These are phyloP conservation scores for Philaenus spumarius DNA, from an alignment of 1,140 invertebrate genomes.

Conservation along the genomic window DNA sequence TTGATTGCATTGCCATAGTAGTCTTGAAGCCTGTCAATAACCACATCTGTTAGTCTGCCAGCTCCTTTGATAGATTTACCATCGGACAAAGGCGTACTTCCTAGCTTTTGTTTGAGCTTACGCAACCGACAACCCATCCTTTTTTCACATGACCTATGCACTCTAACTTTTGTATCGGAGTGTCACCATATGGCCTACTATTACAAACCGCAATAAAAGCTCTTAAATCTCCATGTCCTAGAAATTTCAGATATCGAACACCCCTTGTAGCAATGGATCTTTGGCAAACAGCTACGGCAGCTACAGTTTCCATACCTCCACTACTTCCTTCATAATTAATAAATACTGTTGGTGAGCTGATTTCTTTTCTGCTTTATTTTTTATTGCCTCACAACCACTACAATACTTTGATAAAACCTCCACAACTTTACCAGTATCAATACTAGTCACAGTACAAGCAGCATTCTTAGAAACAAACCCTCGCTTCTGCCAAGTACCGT, in stretches of 20 bases:
- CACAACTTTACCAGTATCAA: no score
- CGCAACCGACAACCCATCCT: no score
- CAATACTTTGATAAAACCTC: conserved; percentile 21
- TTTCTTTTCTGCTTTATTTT: background rate
- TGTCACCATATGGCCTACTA: conserved; percentile 17
- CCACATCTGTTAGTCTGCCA: no score
- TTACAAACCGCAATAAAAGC: no score
- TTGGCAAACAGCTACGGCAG: conserved; percentile 24
- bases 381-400: conserved; percentile 6
- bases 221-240: conserved; percentile 24
- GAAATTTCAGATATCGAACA: conserved; percentile 21
- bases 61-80: no score
- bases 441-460: no score
- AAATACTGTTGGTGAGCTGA: conserved; percentile 10
- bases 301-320: conserved; percentile 27
- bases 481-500: no score
- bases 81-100: no score
- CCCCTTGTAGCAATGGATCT: conserved; percentile 16
- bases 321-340: conserved; percentile 26
- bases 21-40: no score
- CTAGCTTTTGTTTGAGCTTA: background rate
- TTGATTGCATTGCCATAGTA: no score
- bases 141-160: conserved; percentile 21
- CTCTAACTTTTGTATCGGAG: conserved; percentile 11
- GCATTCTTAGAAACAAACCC: no score